A percentile compares a stretch with the other conserved stretches of the same genome.
These are phyloP conservation scores for Ibycter americanus DNA, from an alignment of 2,797 vertebrate species.

Conservation along the genomic window DNA sequence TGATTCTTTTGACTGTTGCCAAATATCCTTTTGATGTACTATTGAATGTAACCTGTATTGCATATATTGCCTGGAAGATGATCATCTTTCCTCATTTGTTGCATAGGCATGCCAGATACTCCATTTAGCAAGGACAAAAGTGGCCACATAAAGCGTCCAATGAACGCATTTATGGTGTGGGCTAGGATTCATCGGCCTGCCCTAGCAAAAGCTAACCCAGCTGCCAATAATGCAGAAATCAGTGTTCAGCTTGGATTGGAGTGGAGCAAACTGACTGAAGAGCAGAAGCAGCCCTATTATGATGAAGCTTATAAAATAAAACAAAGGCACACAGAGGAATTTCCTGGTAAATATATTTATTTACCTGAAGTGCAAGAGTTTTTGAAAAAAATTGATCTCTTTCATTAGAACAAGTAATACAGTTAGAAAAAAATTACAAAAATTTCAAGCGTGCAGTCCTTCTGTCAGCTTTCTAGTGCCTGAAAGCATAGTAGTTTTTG, in stretches of 20 bases:
- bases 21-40: not conserved
- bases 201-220: constrained; percentile 78
- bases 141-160: constrained; percentile 83
- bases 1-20: not conserved
- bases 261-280: constrained; percentile 85
- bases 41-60: not conserved
- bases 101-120: constrained; percentile 76
- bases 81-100: constrained; percentile 40
- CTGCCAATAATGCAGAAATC: constrained; percentile 73
- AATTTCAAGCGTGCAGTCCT: not conserved
- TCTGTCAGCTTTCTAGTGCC: not conserved
- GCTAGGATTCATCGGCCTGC: constrained; percentile 79
- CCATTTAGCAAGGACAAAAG: constrained; percentile 75
- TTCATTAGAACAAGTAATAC: not conserved
- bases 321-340: constrained; percentile 80
- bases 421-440: not conserved
- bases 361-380: not conserved
- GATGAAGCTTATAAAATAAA: constrained; percentile 83
- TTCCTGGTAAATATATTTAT: constrained; percentile 80
- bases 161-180: constrained; percentile 91
- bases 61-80: not conserved
- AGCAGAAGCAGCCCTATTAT: constrained; percentile 86
- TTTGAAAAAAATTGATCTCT: not conserved
- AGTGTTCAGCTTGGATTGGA: constrained; percentile 81
- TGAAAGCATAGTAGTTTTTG: not conserved